Evolutionary conservation across 2,888 invertebrate genomes (phyloP), one percentile per base, ranked within the genome.

Genomic region (Parasteatoda lunata): DNA sequence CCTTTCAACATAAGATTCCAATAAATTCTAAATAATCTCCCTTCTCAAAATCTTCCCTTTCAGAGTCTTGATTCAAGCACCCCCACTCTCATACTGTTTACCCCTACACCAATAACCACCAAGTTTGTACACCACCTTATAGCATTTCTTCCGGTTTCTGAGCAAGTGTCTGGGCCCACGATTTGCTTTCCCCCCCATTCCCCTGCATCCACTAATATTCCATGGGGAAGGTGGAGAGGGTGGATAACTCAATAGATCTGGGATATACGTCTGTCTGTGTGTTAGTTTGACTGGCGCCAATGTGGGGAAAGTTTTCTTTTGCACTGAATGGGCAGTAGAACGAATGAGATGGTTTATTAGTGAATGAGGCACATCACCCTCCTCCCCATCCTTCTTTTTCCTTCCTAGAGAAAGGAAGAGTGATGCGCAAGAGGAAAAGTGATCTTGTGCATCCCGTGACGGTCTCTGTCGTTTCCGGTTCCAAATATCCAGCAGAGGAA

Each of bases 241-340:
- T 54, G 51, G 79, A 71, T 71, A 64, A 65, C 79, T 79, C 79
- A 71, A 79, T 79, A 64, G 78, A 79, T 64, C 64, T 59, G 59
- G 30, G 8, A 9, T n/a, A 59, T 65, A 15, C 15, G 65, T 76
- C 76, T 65, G 64, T 71, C 78, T 79, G 71, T 5, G 7, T 68
- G 77, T 45, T 59, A 72, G 72, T 72, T 65, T 45, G 11, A 51
- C 5, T n/a, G 80, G 65, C 65, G 72, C 65, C 78, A 79, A 7
- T 8, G 64, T n/a, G 52, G 15, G 51, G 15, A 75, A 45, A n/a
- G 9, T 59, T 75, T 48, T 49, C 48, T 11, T 51, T n/a, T n/a
- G 64, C 79, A 77, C 66, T 9, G 45, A 59, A 13, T 59, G 59
- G 8, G 59, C 59, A 59, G 4, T n/a, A n/a, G 59, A 71, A 71